Base-by-base conservation (phyloP, 2,888 invertebrate species). In the Drosophila niveifrons region DNA sequence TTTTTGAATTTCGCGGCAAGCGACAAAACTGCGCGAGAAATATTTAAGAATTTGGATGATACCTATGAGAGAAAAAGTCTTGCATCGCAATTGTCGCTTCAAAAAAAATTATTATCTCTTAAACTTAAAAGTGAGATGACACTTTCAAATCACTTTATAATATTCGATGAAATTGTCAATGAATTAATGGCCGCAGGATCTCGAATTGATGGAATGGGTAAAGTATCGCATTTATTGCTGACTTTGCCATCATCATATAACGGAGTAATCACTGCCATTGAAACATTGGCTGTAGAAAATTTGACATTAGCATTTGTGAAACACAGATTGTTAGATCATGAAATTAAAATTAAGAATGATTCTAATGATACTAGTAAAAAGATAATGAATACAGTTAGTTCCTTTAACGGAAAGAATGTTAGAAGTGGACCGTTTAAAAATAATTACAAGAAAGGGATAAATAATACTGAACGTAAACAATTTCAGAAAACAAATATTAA, bases 61-160 rank as follows among this genome's bases (percentile, higher is more conserved):
- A 39, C 51, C 4, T 64, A 56, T 55, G 63, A 63, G 13, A 41
- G 65, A 2, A 65, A 15, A 29, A 65, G 65, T 31, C n/a, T 58
- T 1, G 53, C 58, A 11, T 47, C 65, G 17, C 53, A 61, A 31
- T 43, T 59, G 23, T 34, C 65, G 10, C 43, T 23, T 23, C 23
- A 23, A 23, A 23, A 23, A 23, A 23, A 23, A 23, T 23, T 23
- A 23, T 23, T 23, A 23, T 23, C 6, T 23, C 23, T 18, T 18
- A 23, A 23, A 23, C 23, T 23, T 23, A 23, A 23, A 23, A 23
- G 23, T 23, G 23, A 23, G 23, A 23, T 23, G 23, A 23, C 23
- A 23, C 23, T 23, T 23, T 23, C 23, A 23, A 4, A 23, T 34
- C 31, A 34, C 10, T 34, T 34, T 10, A 34, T 10, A 10, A 10